Conservation (phyloP, 1,140 invertebrate genomes). For the Protaetia brevitarsis region DNA sequence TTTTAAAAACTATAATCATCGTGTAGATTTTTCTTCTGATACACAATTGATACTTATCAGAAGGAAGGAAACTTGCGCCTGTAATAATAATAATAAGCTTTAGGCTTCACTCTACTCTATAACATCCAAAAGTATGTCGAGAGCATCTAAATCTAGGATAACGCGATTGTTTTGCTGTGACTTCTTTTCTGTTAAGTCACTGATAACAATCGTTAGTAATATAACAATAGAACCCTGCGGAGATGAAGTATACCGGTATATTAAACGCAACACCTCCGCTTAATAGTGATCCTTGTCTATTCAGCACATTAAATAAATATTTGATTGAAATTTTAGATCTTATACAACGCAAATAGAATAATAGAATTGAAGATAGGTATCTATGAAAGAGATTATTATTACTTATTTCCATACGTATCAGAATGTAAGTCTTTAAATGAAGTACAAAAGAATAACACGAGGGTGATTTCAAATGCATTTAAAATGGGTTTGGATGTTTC, state of each 20-base stretch:
- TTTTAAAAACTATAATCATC: too few relatives aligned
- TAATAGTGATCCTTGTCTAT: neutral
- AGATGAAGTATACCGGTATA: neutral
- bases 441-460: too few relatives aligned
- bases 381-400: neutral
- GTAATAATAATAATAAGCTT: too few relatives aligned
- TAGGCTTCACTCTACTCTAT: too few relatives aligned
- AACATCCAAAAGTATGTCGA: too few relatives aligned
- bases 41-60: too few relatives aligned
- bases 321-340: neutral
- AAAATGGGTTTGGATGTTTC: too few relatives aligned
- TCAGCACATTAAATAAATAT: neutral
- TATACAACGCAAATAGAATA: neutral
- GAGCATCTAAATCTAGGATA: neutral
- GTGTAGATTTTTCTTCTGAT: too few relatives aligned
- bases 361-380: neutral
- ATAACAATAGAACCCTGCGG: neutral
- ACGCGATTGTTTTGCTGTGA: neutral
- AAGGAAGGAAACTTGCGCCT: too few relatives aligned
- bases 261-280: neutral
- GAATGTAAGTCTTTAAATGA: too few relatives aligned
- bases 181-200: neutral
- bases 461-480: too few relatives aligned
- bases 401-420: too few relatives aligned
- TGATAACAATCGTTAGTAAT: neutral